Percentiles rank a stretch among this genome's conserved stretches.
Evolutionary conservation across 2,888 invertebrate species (phyloP).

Genomic region (Noctua pronuba): DNA sequence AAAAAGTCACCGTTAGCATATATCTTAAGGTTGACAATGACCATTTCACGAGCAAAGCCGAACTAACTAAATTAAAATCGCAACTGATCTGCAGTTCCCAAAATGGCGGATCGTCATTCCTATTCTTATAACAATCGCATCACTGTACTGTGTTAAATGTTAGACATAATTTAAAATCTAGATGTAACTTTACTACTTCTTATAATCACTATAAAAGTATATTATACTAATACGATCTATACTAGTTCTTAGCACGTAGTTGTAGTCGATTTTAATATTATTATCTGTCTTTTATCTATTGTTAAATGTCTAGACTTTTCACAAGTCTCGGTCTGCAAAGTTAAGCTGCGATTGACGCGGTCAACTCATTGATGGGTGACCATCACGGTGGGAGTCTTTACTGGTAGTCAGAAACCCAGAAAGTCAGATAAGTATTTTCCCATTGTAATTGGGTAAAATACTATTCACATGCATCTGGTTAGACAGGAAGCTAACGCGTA

Average conservation of each 20-base stretch:
- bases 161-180: slow-evolving; percentile 11
- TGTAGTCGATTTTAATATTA: slow-evolving; percentile 33
- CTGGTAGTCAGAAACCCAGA: not conserved
- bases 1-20: no score
- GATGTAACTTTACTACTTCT: not conserved
- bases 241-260: slow-evolving; percentile 4
- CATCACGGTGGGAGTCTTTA: no score
- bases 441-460: not conserved
- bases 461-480: not conserved
- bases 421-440: no score
- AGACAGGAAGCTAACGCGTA: not conserved
- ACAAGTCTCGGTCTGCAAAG: not conserved
- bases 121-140: slow-evolving; percentile 4
- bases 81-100: not conserved
- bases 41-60: no score
- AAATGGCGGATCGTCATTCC: not conserved
- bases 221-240: not conserved
- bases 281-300: slow-evolving; percentile 2
- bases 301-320: not conserved
- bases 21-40: no score
- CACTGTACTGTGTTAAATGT: slow-evolving; percentile 1
- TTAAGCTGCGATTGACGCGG: not conserved
- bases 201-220: slow-evolving; percentile 11
- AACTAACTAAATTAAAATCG: no score
- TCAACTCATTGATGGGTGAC: not conserved